Percentiles rank a stretch among this genome's conserved stretches.
Evolutionary conservation across 2,113 vertebrate species (phyloP).

Genomic region (Zosterops hypoxanthus): DNA sequence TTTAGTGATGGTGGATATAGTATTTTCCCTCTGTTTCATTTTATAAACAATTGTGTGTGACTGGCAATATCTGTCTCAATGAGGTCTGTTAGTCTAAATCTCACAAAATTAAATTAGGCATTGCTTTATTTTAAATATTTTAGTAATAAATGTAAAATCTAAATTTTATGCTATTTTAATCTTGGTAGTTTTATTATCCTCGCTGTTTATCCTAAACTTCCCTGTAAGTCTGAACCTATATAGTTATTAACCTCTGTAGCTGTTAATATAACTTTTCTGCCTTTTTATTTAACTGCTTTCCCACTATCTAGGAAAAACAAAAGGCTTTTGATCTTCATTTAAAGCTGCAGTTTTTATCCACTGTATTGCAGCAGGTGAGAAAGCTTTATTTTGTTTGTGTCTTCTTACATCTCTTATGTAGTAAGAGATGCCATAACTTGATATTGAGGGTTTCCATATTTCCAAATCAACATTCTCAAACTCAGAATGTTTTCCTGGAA

Average conservation of each 20-base stretch:
- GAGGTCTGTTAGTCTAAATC: not conserved
- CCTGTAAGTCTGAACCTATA: constrained; percentile 3
- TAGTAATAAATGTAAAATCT: not conserved
- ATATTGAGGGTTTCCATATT: constrained; percentile 40
- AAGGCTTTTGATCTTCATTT: constrained; percentile 78
- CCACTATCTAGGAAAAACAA: constrained; percentile 71
- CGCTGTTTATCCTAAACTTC: not conserved
- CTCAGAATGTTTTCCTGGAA: not conserved
- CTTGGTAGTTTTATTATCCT: not conserved
- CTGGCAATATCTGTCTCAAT: not conserved
- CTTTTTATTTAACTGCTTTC: constrained; percentile 64
- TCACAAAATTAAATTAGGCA: not conserved
- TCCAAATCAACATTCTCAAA: not conserved
- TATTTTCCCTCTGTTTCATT: not conserved
- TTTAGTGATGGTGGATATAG: not conserved
- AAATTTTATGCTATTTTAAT: not conserved
- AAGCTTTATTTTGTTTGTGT: constrained; percentile 15
- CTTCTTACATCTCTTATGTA: not conserved
- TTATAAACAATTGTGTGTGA: not conserved
- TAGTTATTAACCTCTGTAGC: not conserved
- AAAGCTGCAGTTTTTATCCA: constrained; percentile 83
- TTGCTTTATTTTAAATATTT: not conserved
- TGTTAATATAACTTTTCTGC: constrained; percentile 57
- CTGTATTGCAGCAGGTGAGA: constrained; percentile 85
- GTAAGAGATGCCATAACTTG: constrained; percentile 35